Evolutionary conservation across 2,888 invertebrate genomes (phyloP).

Genomic region (Diarsia dahlii): DNA sequence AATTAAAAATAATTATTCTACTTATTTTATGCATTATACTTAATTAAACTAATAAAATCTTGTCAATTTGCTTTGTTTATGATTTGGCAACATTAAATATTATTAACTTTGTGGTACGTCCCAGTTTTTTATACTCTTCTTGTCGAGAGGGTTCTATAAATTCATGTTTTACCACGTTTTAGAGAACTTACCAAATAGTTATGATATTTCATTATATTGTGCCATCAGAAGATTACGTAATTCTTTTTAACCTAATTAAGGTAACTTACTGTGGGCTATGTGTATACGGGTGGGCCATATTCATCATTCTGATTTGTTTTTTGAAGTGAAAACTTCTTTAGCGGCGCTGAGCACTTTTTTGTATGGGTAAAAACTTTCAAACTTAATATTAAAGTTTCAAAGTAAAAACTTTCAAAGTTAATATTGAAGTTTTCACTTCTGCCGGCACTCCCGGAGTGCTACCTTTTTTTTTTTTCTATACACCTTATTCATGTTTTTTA

Average conservation of each 20-base stretch:
- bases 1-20: background rate
- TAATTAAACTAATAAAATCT: background rate
- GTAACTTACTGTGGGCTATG: background rate
- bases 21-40: background rate
- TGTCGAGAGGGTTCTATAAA: background rate
- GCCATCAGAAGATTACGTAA: background rate
- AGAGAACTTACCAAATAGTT: too few species aligned
- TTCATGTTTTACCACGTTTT: background rate
- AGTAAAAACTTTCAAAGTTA: too few species aligned
- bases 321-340: too few species aligned
- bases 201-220: background rate
- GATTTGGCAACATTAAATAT: conserved; percentile 3
- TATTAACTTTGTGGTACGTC: background rate
- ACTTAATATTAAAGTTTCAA: too few species aligned
- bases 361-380: too few species aligned
- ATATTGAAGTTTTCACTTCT: too few species aligned
- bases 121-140: background rate
- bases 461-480: background rate
- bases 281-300: background rate
- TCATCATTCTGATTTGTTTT: background rate
- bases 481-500: background rate
- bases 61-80: background rate
- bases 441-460: too few species aligned
- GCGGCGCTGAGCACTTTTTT: too few species aligned
- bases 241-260: too few species aligned